Evolutionary conservation across 2,888 invertebrate genomes (phyloP), one percentile per base, ranked within the genome.

Genomic region (Masnerella sp.): DNA sequence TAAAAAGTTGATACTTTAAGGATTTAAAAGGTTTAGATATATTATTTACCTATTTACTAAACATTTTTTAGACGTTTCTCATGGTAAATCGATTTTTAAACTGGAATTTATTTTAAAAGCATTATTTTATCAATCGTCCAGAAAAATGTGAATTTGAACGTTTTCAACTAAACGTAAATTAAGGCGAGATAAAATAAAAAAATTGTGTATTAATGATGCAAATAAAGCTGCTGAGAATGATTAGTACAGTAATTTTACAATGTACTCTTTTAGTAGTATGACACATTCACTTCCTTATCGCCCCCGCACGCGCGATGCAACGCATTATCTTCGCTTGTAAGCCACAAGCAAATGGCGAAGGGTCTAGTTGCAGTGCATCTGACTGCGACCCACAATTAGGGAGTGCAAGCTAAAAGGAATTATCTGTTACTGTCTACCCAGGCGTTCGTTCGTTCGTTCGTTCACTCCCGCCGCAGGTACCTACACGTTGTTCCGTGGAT

Each of bases 361-460:
- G 30, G 32, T 20, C 42, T 49, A 11, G 28, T 8, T 43, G 67
- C 51, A 58, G 15, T 18, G 22, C 18, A 36, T 22, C 42, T 51
- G 58, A 49, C 58, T 58, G 51, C 51, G 67, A 68, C 36, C 43
- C 51, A 58, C 14, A 32, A 58, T 18, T 38, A 25, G 30, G 28
- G 38, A 58, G 36, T 15, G 42, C 4, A 38, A 17, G 68, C 43
- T 52, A 54, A 61, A 59, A 51, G 68, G 68, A 52, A 68, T 68
- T 68, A 68, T 68, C 67, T 58, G 67, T 68, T 68, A 15, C 51
- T 34, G 49, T 67, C 54, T 56, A 42, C 51, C 58, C 51, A 14
- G 34, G 17, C 43, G 25, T 43, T 45, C 54, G 43, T 40, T 58
- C 34, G 17, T 58, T 58, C 62, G 52, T 52, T 47, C 22, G 17